phyloP scores from a whole-genome alignment of 2,888 invertebrate genomes.

The Epirrhoe alternata region DNA sequence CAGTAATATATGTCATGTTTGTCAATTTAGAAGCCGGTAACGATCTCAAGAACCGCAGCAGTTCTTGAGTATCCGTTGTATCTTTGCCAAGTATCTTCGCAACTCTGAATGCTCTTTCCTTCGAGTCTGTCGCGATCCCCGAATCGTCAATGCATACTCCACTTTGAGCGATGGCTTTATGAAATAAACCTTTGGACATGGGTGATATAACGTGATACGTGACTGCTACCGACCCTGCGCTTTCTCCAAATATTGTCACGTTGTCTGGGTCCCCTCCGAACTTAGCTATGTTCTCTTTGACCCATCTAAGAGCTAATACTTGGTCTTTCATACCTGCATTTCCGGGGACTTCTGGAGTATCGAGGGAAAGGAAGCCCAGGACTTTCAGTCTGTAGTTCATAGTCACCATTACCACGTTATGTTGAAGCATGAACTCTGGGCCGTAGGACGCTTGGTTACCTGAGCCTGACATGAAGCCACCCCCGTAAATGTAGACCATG shows the following conservation, averaged over 20 bases:
- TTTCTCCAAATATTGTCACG: slow-evolving; percentile 73
- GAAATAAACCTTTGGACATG: slow-evolving; percentile 69
- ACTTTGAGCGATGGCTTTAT: slow-evolving; percentile 71
- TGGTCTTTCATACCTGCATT: slow-evolving; percentile 75
- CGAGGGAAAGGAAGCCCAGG: slow-evolving; percentile 59
- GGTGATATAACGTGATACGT: slow-evolving; percentile 72
- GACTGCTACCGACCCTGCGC: slow-evolving; percentile 69
- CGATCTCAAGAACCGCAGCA: slow-evolving; percentile 56
- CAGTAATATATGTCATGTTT: slow-evolving; percentile 52
- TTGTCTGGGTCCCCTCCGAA: slow-evolving; percentile 69
- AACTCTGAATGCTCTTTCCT: slow-evolving; percentile 60
- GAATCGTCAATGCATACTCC: slow-evolving; percentile 66
- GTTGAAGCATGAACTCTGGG: slow-evolving; percentile 66
- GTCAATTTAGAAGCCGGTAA: slow-evolving; percentile 57
- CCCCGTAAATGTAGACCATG: slow-evolving; percentile 76
- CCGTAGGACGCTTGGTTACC: slow-evolving; percentile 64
- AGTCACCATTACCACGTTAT: slow-evolving; percentile 72
- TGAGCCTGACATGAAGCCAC: slow-evolving; percentile 67
- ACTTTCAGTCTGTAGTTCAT: slow-evolving; percentile 70
- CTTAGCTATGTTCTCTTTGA: slow-evolving; percentile 61
- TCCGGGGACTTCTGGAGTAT: slow-evolving; percentile 65
- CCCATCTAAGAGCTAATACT: slow-evolving; percentile 64
- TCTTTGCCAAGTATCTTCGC: slow-evolving; percentile 65
- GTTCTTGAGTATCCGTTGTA: slow-evolving; percentile 54
- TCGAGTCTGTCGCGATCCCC: slow-evolving; percentile 51